A percentile compares a stretch with the other conserved stretches of the same genome.
Evolutionary conservation across 2,888 invertebrate genomes (phyloP).

Genomic region (Ecliptopera silaceata): DNA sequence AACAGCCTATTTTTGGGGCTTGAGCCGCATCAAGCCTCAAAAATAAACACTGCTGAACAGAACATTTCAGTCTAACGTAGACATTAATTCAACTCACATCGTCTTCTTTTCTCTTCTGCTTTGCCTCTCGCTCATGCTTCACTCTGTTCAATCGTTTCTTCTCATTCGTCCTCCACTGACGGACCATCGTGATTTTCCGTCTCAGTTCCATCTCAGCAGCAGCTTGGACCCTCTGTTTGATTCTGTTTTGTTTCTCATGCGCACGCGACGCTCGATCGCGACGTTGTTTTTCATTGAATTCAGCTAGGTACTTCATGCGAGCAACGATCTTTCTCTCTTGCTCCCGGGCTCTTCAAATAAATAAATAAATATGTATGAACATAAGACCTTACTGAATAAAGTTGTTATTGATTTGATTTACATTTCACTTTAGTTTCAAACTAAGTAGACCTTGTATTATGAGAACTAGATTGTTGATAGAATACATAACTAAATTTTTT

Average conservation of each 20-base stretch:
- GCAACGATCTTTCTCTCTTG: constrained; percentile 67
- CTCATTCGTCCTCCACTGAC: constrained; percentile 71
- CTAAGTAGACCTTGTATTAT: too few species aligned
- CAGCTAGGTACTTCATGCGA: constrained; percentile 66
- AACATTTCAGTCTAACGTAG: too few species aligned
- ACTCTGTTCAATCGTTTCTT: constrained; percentile 63
- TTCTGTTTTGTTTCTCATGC: constrained; percentile 61
- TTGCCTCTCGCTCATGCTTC: constrained; percentile 61
- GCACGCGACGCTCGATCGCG: constrained; percentile 59
- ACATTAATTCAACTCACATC: constrained; percentile 51
- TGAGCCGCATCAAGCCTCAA: too few species aligned
- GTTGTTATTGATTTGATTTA: too few species aligned
- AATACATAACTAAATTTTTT: too few species aligned
- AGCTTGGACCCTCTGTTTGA: constrained; percentile 71
- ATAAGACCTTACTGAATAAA: too few species aligned
- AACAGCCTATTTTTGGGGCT: too few species aligned
- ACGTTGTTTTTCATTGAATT: constrained; percentile 65
- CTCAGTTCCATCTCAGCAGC: constrained; percentile 73
- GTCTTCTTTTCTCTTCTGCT: constrained; percentile 55
- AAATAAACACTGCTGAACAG: too few species aligned
- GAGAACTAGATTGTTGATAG: too few species aligned
- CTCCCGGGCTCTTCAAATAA: constrained; percentile 62
- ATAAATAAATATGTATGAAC: not conserved
- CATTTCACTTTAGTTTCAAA: too few species aligned
- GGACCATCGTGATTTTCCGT: constrained; percentile 73